Conservation (phyloP, 2,888 invertebrate genomes). For the Mythimna pallens region DNA sequence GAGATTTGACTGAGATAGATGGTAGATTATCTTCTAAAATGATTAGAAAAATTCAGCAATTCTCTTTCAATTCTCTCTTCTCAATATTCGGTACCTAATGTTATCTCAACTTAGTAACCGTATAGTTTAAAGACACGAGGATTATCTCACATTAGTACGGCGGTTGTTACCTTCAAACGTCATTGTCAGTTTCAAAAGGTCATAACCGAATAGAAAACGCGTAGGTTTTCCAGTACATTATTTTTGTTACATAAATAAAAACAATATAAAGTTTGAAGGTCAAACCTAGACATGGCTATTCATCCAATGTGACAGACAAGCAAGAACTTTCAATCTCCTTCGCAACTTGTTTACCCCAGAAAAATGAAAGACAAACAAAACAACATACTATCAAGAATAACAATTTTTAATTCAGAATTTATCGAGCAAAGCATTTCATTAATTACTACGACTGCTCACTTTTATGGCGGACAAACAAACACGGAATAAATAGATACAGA, state of each 20-base stretch:
- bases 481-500: constrained; percentile 18
- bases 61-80: too few relatives aligned
- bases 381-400: constrained; percentile 46
- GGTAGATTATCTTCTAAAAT: too few relatives aligned
- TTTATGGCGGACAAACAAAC: constrained; percentile 52
- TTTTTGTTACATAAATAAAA: background rate
- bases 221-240: too few relatives aligned
- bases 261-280: background rate
- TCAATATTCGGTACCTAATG: too few relatives aligned
- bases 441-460: constrained; percentile 53
- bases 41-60: too few relatives aligned
- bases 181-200: too few relatives aligned
- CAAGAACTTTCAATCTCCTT: constrained; percentile 23
- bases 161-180: too few relatives aligned
- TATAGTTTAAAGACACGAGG: too few relatives aligned
- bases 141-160: too few relatives aligned
- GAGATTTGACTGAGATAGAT: too few relatives aligned
- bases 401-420: constrained; percentile 60
- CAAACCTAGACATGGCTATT: constrained; percentile 13
- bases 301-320: background rate
- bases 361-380: constrained; percentile 49
- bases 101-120: too few relatives aligned
- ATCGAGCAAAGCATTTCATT: constrained; percentile 59
- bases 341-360: constrained; percentile 38
- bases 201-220: background rate